Base-by-base conservation (phyloP, 2,888 invertebrate genomes). In the Drosophila mimetica region DNA sequence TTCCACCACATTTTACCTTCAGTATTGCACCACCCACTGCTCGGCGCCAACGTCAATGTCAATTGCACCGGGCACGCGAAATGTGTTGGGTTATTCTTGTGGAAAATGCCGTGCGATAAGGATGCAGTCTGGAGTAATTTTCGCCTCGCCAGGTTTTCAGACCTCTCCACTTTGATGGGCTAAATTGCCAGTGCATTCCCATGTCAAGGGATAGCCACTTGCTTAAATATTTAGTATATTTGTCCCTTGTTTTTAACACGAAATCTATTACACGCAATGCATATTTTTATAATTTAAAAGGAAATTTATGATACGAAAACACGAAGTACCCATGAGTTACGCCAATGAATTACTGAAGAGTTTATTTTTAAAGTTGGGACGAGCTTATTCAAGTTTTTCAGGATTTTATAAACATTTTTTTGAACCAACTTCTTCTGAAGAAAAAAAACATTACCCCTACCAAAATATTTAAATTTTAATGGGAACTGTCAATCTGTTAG, bases 81-180 rank as follows among this genome's bases (percentile, higher is more conserved):
- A 66, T 64, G 42, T 60, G 64, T 57, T 54, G 73, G 82, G 64
- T 74, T 67, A 82, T 67, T 87, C 71, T 81, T 76, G 86, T 70
- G 82, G 88, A 85, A 82, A 87, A 85, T 82, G 59, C 76, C 63
- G 42, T 28, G 48, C 66, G 66, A 66, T 66, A 42, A 50, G 60
- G 50, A 50, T 42, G 66, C 63, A 64, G 63, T 64, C 63, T 64
- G 51, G 63, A 64, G 51, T 41, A 28, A 50, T 66, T 54, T 70
- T 70, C 70, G 37, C 70, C 46, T 66, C 54, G 70, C 25, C 55
- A 47, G 58, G 36, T 32, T 34, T 39, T 14, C 46, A 54, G 57
- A 42, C 66, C 28, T 48, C 28, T 13, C 32, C 34, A n/a, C 46
- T 47, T 53, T 48, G 60, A 52, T 48, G 41, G 58, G 61, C 60